Conservation (phyloP, 2,797 vertebrate genomes). For the Squalus acanthias region DNA sequence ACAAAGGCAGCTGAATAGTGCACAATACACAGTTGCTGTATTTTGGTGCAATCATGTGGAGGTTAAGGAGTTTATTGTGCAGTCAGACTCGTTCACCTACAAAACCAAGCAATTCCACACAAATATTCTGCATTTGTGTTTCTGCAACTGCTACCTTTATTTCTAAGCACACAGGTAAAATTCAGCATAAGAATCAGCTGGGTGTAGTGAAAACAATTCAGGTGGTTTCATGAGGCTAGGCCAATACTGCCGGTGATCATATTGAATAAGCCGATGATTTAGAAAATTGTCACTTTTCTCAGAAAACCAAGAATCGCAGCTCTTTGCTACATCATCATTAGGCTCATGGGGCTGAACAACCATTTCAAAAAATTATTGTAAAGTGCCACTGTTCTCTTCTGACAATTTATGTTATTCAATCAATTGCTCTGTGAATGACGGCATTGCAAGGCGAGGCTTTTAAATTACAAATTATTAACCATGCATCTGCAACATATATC, state of each 20-base stretch:
- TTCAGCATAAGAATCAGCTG: neutral
- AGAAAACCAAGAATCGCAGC: neutral
- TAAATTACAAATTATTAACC: neutral
- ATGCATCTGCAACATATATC: neutral
- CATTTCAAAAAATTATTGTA: neutral
- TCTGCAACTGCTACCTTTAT: neutral
- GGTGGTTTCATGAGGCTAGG: neutral
- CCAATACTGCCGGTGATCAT: neutral
- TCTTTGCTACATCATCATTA: neutral
- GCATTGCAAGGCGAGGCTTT: neutral
- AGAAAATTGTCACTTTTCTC: neutral
- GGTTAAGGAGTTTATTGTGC: neutral
- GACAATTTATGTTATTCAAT: neutral
- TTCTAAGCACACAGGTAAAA: neutral
- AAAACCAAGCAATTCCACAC: neutral
- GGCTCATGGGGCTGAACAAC: neutral
- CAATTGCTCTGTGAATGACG: neutral
- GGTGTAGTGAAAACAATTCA: neutral
- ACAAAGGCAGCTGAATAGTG: neutral
- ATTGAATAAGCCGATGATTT: neutral
- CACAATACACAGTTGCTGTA: neutral
- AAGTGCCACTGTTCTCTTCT: neutral
- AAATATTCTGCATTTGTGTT: neutral
- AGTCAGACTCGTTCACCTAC: neutral
- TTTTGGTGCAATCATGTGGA: neutral